A percentile compares a stretch with the other conserved stretches of the same genome.
These are phyloP conservation scores for Trissolcus japonicus DNA, from an alignment of 2,888 invertebrate species.

Conservation along the genomic window DNA sequence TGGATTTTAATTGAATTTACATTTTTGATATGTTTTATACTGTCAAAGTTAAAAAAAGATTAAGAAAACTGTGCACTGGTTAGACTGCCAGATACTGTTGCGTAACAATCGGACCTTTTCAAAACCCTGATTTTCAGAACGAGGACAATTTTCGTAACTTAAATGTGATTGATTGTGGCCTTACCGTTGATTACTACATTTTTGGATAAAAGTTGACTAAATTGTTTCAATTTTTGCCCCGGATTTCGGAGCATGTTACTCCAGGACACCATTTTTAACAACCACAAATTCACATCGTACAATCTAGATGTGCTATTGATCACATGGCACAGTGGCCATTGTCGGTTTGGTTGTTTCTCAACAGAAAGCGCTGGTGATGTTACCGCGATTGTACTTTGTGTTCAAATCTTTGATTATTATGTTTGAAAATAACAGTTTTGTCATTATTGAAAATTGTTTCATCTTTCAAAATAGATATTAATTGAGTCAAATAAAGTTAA, in stretches of 20 bases:
- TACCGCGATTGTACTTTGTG: too few relatives aligned
- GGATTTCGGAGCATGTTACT: conserved; percentile 78
- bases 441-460: too few relatives aligned
- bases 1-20: background rate
- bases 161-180: conserved; percentile 6
- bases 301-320: too few relatives aligned
- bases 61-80: background rate
- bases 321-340: too few relatives aligned
- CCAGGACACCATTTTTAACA: conserved; percentile 82
- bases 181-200: conserved; percentile 71
- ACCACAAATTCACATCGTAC: background rate
- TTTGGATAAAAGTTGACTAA: conserved; percentile 64
- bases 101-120: conserved; percentile 18
- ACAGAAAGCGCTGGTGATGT: too few relatives aligned
- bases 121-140: background rate
- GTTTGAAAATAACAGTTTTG: too few relatives aligned
- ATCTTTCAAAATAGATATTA: too few relatives aligned
- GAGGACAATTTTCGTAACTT: background rate
- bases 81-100: conserved; percentile 6
- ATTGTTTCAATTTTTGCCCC: conserved; percentile 68
- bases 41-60: background rate
- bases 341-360: too few relatives aligned
- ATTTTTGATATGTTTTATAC: background rate
- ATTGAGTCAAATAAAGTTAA: too few relatives aligned
- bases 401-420: too few relatives aligned